Conservation (phyloP, 1,140 invertebrate genomes). For the Vanessa tameamea region DNA sequence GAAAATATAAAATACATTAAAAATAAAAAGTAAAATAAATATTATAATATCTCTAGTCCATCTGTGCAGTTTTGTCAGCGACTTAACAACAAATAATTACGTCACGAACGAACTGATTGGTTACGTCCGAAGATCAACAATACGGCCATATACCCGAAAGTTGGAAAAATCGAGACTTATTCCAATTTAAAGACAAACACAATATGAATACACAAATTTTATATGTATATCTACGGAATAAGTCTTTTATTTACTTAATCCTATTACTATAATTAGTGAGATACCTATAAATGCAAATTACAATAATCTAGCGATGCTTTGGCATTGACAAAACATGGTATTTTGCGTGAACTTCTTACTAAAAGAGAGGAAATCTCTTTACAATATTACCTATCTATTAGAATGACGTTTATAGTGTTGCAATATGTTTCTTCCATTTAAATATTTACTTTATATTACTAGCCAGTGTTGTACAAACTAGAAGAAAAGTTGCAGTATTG, state of each 20-base stretch:
- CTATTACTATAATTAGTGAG: slow-evolving; percentile 77
- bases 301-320: slow-evolving; percentile 82
- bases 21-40: not conserved
- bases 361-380: slow-evolving; percentile 4
- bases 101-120: slow-evolving; percentile 28
- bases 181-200: slow-evolving; percentile 69
- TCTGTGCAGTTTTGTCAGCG: slow-evolving; percentile 17
- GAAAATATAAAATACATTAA: not conserved
- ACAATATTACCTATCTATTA: slow-evolving; percentile 1
- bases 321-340: slow-evolving; percentile 81
- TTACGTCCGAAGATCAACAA: slow-evolving; percentile 16
- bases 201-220: slow-evolving; percentile 63
- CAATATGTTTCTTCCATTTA: slow-evolving; percentile 2
- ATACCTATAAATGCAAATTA: slow-evolving; percentile 81
- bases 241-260: slow-evolving; percentile 77
- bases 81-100: slow-evolving; percentile 39
- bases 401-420: slow-evolving; percentile 10
- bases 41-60: slow-evolving; percentile 17
- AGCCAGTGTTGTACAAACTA: slow-evolving; percentile 6
- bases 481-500: not conserved
- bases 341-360: slow-evolving; percentile 46
- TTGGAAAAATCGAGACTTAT: slow-evolving; percentile 65
- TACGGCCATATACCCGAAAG: slow-evolving; percentile 34
- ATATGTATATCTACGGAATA: slow-evolving; percentile 65
- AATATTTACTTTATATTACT: slow-evolving; percentile 1